Evolutionary conservation across 2,797 vertebrate genomes (phyloP).

Genomic region (Numenius phaeopus): DNA sequence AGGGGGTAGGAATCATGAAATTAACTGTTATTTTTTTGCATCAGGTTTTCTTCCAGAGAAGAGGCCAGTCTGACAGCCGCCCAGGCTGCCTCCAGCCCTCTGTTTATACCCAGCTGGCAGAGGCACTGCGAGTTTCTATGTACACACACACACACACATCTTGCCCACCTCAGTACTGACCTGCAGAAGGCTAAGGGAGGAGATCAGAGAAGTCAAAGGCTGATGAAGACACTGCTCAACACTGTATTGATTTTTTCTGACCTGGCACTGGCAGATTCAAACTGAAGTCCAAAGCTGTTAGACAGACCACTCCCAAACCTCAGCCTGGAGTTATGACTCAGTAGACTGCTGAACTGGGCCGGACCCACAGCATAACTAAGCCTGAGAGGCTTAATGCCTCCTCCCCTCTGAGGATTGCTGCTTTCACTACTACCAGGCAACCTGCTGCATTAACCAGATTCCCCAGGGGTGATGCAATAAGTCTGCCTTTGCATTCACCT

Average conservation of each 20-base stretch:
- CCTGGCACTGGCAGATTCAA: background rate
- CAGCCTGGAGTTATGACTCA: background rate
- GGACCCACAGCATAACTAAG: background rate
- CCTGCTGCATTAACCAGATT: background rate
- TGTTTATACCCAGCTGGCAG: background rate
- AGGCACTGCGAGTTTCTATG: background rate
- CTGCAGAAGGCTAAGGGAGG: background rate
- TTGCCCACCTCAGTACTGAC: background rate
- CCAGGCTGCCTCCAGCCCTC: background rate
- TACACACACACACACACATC: background rate
- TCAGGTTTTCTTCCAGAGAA: background rate
- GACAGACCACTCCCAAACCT: background rate
- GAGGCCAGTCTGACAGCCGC: background rate
- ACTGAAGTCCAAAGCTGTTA: background rate
- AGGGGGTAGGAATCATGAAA: background rate
- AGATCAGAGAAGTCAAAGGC: background rate
- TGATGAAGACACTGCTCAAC: background rate
- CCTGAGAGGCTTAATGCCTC: background rate
- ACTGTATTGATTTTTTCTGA: constrained; percentile 8
- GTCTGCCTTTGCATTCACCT: background rate
- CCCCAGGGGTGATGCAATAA: background rate
- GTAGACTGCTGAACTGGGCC: background rate
- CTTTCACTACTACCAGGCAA: background rate
- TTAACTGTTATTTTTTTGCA: background rate
- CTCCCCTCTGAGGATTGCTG: background rate